Base-by-base conservation (phyloP, 2,888 invertebrate genomes). In the Eupelmus urozonus region DNA sequence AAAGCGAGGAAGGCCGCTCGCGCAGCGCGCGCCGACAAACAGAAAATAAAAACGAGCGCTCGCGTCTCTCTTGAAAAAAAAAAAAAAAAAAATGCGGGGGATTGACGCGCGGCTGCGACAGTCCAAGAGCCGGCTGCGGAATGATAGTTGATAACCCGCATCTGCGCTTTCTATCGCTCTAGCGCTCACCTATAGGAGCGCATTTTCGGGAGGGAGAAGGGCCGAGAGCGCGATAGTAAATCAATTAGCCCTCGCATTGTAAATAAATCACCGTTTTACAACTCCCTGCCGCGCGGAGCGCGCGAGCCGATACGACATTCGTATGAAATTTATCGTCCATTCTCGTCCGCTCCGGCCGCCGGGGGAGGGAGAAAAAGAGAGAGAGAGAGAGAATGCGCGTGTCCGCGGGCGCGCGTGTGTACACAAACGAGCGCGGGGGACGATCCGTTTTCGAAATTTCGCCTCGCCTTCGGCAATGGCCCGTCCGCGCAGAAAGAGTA, bases 231-330 rank as follows among this genome's bases (percentile, higher is more conserved):
- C 83, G 85, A 87, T 87, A 86, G 87, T 89, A 89, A 89, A 89
- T 89, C 88, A 89, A 89, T 89, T 89, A 89, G 86, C 85, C 85
- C n/a, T 85, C 76, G 86, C 84, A 86, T 86, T 88, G 88, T 87
- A 88, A 88, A 89, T 89, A 89, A 89, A 88, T 89, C 89, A 88
- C 86, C 85, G 85, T 87, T 89, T 89, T 88, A 88, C 88, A 88
- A 86, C 86, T 85, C 85, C 85, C 84, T 81, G 81, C 84, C 4
- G 13, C 34, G 34, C 18, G n/a, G 82, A 84, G 84, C 83, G 82
- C 82, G 82, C 84, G 84, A 82, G 82, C 82, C 84, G 83, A 83
- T 60, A 81, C 85, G 88, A 86, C 87, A 85, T 85, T 85, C 85
- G 83, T 82, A 45, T 82, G 83, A 85, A 88, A 89, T 89, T 88